phyloP scores from a whole-genome alignment of 2,113 vertebrate species.

The Xenus cinereus region DNA sequence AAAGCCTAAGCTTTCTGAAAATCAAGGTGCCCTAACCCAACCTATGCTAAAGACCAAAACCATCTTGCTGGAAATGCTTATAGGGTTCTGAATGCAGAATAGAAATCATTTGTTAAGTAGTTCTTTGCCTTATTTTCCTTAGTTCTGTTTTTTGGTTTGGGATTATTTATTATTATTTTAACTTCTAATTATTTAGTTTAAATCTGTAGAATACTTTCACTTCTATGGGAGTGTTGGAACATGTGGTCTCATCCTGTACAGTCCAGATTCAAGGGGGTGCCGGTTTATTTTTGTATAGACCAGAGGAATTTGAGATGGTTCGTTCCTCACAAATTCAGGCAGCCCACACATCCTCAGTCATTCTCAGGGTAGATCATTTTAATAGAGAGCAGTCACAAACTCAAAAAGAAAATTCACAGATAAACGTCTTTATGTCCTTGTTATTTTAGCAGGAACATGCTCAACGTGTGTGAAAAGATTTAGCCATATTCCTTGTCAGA shows the following conservation, averaged over 20 bases:
- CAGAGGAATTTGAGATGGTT: neutral
- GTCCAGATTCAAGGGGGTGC: neutral
- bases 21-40: accelerated
- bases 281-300: neutral
- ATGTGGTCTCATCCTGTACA: neutral
- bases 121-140: neutral
- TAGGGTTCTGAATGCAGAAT: neutral
- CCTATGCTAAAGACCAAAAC: neutral
- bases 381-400: neutral
- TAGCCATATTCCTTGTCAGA: neutral
- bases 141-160: neutral
- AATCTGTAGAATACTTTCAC: neutral
- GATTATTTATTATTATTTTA: neutral
- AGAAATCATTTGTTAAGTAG: neutral
- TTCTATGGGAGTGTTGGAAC: neutral
- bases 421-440: neutral
- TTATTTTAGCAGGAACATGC: neutral
- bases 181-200: neutral
- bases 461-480: neutral
- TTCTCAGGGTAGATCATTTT: neutral
- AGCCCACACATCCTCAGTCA: neutral
- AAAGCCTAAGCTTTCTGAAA: neutral
- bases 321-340: neutral
- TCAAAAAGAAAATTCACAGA: neutral
- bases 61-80: neutral